Conservation (phyloP, 2,888 invertebrate species). For the Stegophylla sp. region DNA sequence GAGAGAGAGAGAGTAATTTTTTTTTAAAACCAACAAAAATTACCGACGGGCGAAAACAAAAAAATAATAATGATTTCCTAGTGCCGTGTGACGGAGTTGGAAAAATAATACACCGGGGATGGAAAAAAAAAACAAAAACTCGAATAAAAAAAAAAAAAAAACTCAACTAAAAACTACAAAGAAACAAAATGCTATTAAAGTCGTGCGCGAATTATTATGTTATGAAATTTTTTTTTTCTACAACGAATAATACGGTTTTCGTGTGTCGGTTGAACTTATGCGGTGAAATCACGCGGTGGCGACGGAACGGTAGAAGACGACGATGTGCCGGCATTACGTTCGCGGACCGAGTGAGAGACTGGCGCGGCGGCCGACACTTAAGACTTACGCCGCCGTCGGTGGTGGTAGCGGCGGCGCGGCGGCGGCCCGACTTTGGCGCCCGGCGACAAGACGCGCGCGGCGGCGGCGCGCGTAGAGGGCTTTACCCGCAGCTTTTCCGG, state of each 20-base stretch:
- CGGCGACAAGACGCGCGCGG: constrained; percentile 51
- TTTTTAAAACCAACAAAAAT: no score
- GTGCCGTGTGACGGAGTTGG: no score
- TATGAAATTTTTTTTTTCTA: no score
- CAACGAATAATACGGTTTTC: neutral
- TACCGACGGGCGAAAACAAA: no score
- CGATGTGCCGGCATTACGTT: constrained; percentile 58
- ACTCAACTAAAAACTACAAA: no score
- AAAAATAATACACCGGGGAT: no score
- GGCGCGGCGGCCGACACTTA: constrained; percentile 44
- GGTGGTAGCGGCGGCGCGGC: neutral
- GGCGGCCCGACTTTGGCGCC: constrained; percentile 37
- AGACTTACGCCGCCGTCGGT: constrained; percentile 46
- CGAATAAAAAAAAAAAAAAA: no score
- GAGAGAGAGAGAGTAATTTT: no score
- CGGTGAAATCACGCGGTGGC: constrained; percentile 22
- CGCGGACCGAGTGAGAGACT: constrained; percentile 59
- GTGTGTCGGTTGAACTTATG: neutral
- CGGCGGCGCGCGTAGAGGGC: constrained; percentile 52
- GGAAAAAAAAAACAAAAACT: no score
- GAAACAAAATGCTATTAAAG: no score
- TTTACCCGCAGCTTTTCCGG: constrained; percentile 57
- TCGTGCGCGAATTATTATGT: no score
- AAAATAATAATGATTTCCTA: neutral
- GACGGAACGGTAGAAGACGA: constrained; percentile 55